Conservation (phyloP, 2,888 invertebrate species). For the Diarsia brunnea region DNA sequence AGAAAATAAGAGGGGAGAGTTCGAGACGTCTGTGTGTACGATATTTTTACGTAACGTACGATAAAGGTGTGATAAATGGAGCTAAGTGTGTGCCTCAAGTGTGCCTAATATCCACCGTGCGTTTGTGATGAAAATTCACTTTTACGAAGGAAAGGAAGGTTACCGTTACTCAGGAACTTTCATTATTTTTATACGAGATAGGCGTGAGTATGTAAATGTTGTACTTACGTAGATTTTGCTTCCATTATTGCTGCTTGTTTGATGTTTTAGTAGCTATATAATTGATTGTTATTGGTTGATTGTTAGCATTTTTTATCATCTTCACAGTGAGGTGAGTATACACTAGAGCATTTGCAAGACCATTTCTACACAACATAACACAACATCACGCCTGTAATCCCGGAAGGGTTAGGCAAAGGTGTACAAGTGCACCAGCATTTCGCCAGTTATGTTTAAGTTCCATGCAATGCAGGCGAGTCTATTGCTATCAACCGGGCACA, state of each 20-base stretch:
- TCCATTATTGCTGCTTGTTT: conserved; percentile 16
- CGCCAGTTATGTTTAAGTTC: no score
- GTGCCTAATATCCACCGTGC: conserved; percentile 68
- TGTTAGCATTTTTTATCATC: not conserved
- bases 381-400: no score
- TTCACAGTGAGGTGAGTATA: not conserved
- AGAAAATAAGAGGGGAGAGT: conserved; percentile 37
- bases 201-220: conserved; percentile 44
- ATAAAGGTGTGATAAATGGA: conserved; percentile 74
- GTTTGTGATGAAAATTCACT: conserved; percentile 62
- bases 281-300: no score
- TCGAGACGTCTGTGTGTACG: conserved; percentile 49
- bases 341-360: not conserved
- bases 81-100: conserved; percentile 62
- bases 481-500: no score
- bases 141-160: conserved; percentile 44
- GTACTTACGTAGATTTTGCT: conserved; percentile 14
- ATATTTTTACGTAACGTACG: conserved; percentile 65
- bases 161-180: conserved; percentile 55
- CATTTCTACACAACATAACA: not conserved
- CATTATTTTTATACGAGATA: conserved; percentile 54
- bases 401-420: no score
- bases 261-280: not conserved
- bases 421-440: no score
- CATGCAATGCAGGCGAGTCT: no score